Evolutionary conservation across 1,140 invertebrate genomes (phyloP).

Genomic region (Solenopsis fugax): DNA sequence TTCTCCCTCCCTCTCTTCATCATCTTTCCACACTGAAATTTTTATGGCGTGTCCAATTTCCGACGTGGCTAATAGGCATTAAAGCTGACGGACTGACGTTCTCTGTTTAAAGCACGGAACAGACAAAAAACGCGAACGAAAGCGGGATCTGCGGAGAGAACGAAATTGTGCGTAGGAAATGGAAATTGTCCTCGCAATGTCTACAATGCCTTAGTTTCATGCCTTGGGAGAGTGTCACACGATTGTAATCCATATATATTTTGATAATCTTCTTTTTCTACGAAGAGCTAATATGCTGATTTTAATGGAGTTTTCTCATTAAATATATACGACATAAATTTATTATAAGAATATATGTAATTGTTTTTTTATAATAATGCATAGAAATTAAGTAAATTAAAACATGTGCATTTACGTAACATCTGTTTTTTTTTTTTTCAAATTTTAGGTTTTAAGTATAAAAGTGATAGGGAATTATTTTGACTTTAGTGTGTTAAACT

Average conservation of each 20-base stretch:
- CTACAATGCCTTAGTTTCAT: background rate
- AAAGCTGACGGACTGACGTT: conserved; percentile 71
- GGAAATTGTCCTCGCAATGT: conserved; percentile 32
- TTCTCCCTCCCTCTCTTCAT: conserved; percentile 53
- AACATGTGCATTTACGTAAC: background rate
- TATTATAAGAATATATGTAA: background rate
- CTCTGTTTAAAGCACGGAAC: conserved; percentile 61
- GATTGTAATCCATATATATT: conserved; percentile 27
- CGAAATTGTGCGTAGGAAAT: conserved; percentile 24
- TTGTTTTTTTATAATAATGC: background rate
- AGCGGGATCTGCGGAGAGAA: conserved; percentile 1
- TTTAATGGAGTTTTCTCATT: conserved; percentile 20
- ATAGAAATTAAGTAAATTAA: background rate
- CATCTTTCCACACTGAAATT: conserved; percentile 74
- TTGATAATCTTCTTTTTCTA: conserved; percentile 1
- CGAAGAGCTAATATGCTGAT: background rate
- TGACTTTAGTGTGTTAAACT: background rate
- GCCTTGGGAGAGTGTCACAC: background rate
- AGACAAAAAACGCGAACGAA: conserved; percentile 32
- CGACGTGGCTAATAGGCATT: conserved; percentile 76
- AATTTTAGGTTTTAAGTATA: background rate
- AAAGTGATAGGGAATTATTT: background rate
- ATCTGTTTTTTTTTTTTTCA: background rate
- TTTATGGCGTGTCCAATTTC: conserved; percentile 77
- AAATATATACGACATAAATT: background rate